Evolutionary conservation across 1,140 invertebrate genomes (phyloP).

Genomic region (Drosophila albomicans): DNA sequence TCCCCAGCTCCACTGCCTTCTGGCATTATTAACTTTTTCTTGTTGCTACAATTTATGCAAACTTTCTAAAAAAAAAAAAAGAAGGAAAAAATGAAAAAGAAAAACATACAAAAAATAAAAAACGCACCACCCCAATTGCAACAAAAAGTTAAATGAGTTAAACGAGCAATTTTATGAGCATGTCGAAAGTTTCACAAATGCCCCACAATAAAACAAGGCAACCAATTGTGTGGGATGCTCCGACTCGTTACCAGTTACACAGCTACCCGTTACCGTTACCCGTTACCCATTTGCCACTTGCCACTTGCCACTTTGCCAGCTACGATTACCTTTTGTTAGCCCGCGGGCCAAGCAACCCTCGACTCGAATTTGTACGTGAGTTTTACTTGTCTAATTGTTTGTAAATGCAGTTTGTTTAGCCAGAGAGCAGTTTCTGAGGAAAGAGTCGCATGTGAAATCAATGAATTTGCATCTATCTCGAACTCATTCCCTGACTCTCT

Average conservation of each 20-base stretch:
- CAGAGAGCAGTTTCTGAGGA: constrained; percentile 7
- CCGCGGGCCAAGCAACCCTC: constrained; percentile 22
- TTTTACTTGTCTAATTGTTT: constrained; percentile 64
- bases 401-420: constrained; percentile 57
- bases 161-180: constrained; percentile 82
- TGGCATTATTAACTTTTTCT: constrained; percentile 79
- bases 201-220: constrained; percentile 55
- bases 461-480: constrained; percentile 43
- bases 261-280: not conserved
- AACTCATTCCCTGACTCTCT: not conserved
- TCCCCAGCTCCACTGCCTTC: constrained; percentile 38
- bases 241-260: constrained; percentile 7
- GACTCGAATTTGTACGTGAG: constrained; percentile 40
- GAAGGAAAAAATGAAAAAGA: constrained; percentile 13
- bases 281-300: constrained; percentile 17
- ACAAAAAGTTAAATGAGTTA: constrained; percentile 84
- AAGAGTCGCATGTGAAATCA: constrained; percentile 39
- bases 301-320: constrained; percentile 12
- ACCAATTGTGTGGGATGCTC: constrained; percentile 36
- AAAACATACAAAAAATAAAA: constrained; percentile 31
- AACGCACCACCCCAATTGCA: constrained; percentile 43
- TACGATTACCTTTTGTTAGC: constrained; percentile 20
- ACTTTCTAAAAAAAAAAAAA: constrained; percentile 59
- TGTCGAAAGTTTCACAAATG: constrained; percentile 70
- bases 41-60: constrained; percentile 80